phyloP scores from a whole-genome alignment of 2,113 vertebrate species.

The Orcinus orca region DNA sequence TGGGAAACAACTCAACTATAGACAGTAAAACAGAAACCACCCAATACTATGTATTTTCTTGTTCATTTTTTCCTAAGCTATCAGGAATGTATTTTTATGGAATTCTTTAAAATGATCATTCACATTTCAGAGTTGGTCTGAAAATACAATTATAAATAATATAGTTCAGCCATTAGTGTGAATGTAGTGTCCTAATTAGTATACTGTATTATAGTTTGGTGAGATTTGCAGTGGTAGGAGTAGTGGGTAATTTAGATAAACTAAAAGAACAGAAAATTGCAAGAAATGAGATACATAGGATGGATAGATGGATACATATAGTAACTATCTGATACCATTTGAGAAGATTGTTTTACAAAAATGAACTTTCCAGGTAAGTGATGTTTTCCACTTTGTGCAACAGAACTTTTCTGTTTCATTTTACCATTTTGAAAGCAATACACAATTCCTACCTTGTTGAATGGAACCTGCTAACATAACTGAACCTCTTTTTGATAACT shows the following conservation, averaged over 20 bases:
- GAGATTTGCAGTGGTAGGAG: background rate
- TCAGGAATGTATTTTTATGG: background rate
- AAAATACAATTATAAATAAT: slow-evolving; percentile 7
- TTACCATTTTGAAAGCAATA: background rate
- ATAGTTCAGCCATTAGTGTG: background rate
- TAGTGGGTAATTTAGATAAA: background rate
- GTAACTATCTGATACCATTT: background rate
- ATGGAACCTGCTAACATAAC: background rate
- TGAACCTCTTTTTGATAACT: slow-evolving; percentile 10
- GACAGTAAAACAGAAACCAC: background rate
- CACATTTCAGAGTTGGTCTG: background rate
- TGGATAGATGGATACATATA: background rate
- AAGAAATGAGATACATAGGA: background rate
- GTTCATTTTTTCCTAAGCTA: background rate
- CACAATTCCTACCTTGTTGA: background rate
- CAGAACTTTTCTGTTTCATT: background rate
- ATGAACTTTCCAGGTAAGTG: background rate
- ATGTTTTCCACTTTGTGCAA: background rate
- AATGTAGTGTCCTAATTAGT: background rate
- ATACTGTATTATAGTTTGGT: background rate
- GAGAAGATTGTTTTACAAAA: background rate
- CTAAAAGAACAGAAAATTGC: background rate
- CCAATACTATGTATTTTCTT: background rate
- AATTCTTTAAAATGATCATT: slow-evolving; percentile 14
- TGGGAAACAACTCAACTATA: background rate